Percentiles rank a stretch among this genome's conserved stretches.
Evolutionary conservation across 2,113 vertebrate genomes (phyloP).

Genomic region (Butorides virescens): DNA sequence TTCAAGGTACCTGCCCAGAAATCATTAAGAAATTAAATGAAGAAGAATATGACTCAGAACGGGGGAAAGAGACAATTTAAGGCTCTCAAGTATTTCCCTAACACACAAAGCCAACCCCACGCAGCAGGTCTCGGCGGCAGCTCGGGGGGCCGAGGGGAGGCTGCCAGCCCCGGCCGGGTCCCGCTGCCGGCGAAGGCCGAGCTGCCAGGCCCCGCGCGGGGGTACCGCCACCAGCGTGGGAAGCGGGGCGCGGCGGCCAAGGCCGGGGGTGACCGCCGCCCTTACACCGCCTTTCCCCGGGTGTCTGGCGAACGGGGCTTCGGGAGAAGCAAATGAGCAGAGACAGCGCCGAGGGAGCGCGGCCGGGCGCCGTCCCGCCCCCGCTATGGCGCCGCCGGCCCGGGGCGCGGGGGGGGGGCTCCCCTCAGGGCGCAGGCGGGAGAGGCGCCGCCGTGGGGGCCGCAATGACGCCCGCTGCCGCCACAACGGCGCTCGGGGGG

Average conservation of each 20-base stretch:
- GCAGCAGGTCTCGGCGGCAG: neutral
- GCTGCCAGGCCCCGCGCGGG: neutral
- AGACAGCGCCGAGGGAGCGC: neutral
- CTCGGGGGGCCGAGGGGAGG: accelerated
- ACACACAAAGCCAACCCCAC: accelerated
- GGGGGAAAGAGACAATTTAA: too few relatives aligned
- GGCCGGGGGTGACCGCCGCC: too few relatives aligned
- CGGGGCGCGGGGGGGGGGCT: too few relatives aligned
- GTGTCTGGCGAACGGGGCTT: accelerated
- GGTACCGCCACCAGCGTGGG: neutral
- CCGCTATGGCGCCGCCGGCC: neutral
- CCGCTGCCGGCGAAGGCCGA: accelerated
- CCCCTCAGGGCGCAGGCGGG: neutral
- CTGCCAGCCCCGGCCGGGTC: accelerated
- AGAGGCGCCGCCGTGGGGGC: neutral
- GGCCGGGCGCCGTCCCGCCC: neutral
- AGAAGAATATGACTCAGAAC: neutral
- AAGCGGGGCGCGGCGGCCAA: neutral
- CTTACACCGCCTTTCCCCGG: neutral
- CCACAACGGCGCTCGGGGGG: neutral
- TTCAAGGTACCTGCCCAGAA: neutral
- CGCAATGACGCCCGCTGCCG: neutral
- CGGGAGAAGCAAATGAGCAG: accelerated
- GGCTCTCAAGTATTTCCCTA: accelerated
- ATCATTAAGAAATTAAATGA: neutral